phyloP scores from a whole-genome alignment of 2,797 vertebrate species.

The Crenuchus spilurus region DNA sequence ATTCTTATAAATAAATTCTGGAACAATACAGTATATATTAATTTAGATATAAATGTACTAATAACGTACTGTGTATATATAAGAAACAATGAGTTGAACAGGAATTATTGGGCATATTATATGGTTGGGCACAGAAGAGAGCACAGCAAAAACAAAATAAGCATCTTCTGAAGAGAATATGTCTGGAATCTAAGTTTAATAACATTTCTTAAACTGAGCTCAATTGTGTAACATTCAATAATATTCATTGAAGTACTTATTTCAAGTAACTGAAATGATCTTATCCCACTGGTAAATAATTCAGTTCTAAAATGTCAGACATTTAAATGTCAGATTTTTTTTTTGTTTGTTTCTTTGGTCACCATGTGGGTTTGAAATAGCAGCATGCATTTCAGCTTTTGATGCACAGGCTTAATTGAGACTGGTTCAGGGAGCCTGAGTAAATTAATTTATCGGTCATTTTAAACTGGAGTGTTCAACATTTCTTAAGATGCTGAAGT shows the following conservation, averaged over 20 bases:
- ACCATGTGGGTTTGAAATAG: neutral
- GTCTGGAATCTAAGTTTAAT: no score
- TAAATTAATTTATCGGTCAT: neutral
- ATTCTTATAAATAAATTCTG: no score
- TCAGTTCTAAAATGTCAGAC: neutral
- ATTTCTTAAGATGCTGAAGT: neutral
- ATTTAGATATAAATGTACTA: no score
- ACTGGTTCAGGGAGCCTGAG: neutral
- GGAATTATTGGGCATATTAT: no score
- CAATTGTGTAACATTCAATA: neutral
- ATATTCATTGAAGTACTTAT: neutral
- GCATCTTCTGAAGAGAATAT: no score
- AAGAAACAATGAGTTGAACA: no score
- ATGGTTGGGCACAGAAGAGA: no score
- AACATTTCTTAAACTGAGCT: neutral
- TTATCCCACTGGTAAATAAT: slow-evolving; percentile 6
- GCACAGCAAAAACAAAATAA: no score
- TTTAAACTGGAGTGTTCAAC: neutral
- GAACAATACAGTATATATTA: no score
- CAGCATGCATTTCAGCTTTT: neutral
- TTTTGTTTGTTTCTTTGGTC: neutral
- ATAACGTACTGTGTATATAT: no score
- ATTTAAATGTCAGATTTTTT: slow-evolving; percentile 3
- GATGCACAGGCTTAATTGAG: neutral
- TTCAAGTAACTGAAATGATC: neutral